Evolutionary conservation across 2,797 vertebrate species (phyloP).

Genomic region (Pipistrellus kuhlii): DNA sequence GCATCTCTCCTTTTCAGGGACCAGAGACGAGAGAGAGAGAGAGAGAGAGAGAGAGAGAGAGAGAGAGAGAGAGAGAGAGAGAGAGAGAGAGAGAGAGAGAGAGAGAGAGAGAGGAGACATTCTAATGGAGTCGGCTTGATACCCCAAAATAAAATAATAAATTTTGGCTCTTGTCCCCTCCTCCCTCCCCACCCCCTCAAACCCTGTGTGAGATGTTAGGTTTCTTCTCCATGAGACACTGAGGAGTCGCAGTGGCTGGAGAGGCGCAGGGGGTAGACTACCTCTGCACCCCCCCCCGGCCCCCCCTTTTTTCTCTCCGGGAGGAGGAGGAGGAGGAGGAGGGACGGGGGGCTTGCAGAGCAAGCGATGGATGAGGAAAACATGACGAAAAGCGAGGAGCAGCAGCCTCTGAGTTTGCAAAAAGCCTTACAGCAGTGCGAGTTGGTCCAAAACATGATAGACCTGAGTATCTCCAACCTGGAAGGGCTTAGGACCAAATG

Average conservation of each 20-base stretch:
- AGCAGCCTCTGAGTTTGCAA: slow-evolving; percentile 96
- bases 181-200: slow-evolving; percentile 72
- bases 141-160: slow-evolving; percentile 86
- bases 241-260: slow-evolving; percentile 82
- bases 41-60: too few species aligned
- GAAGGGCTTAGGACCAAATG: slow-evolving; percentile 99
- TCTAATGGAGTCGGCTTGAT: slow-evolving; percentile 91
- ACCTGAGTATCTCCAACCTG: slow-evolving; percentile 98
- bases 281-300: slow-evolving; percentile 60
- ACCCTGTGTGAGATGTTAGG: slow-evolving; percentile 79
- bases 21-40: slow-evolving; percentile 82
- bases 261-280: slow-evolving; percentile 77
- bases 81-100: slow-evolving; percentile 33
- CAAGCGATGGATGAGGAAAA: slow-evolving; percentile 97
- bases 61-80: slow-evolving; percentile 57
- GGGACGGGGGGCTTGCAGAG: slow-evolving; percentile 79
- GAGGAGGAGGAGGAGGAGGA: slow-evolving; percentile 65
- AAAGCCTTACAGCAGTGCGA: slow-evolving; percentile 99
- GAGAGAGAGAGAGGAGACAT: slow-evolving; percentile 80
- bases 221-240: slow-evolving; percentile 74
- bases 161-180: slow-evolving; percentile 80
- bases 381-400: slow-evolving; percentile 95
- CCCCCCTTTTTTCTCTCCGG: slow-evolving; percentile 79
- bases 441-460: slow-evolving; percentile 99
- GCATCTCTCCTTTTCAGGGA: slow-evolving; percentile 86